Evolutionary conservation across 2,797 vertebrate species (phyloP), one percentile per base, ranked within the genome.

Genomic region (Cryptoprocta ferox): DNA sequence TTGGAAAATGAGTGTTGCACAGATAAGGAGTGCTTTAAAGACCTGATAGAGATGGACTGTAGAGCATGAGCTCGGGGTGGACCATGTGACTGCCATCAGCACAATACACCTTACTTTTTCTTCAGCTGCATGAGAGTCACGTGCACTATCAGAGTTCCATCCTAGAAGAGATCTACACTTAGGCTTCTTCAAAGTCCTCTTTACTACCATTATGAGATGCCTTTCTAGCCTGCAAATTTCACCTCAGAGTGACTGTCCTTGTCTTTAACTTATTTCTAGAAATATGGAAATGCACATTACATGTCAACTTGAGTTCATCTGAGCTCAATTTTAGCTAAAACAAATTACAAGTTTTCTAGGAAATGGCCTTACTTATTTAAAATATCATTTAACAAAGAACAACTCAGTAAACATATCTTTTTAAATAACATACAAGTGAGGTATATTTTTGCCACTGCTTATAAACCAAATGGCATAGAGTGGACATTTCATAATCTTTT

Each of bases 401-500:
- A 91, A 80, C 3, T 24, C 6, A 80, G 24, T 12, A 85, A 95
- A 59, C 56, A 59, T 59, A 59, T 59, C 8, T 53, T 68, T 93
- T 95, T 81, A 65, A 13, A 24, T 86, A 42, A 59, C 11, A 66
- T 28, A 71, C 6, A 1, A 65, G 6, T 35, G 26, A 97, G 32
- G 42, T 30, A 48, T 14, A 16, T 82, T 59, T 93, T 95, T 76
- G 48, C 16, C 39, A 76, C 21, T 68, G 4, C 6, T 73, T 26
- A 61, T 76, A 90, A 91, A 88, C 83, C 59, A 93, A 79, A 48
- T 42, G 16, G 39, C 35, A 71, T 6, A 87, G 5, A 37, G 35
- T 11, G n/a, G 35, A 85, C 9, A 39, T 63, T 96, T 87, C 50
- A 61, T 4, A 85, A 73, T 78, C 13, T 84, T 94, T 95, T 96